Evolutionary conservation across 2,113 vertebrate genomes (phyloP).

Genomic region (Perca flavescens): DNA sequence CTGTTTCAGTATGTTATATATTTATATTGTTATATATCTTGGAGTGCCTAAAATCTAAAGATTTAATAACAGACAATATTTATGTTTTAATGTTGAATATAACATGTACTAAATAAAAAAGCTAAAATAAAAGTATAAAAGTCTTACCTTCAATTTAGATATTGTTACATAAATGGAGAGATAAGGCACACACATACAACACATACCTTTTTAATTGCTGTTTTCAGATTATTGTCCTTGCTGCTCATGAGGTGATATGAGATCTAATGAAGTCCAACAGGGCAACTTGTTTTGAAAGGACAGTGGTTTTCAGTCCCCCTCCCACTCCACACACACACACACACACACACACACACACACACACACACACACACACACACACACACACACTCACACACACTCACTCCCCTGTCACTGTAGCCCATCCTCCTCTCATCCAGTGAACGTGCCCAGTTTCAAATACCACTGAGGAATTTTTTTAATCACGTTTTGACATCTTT

Average conservation of each 20-base stretch:
- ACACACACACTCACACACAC: too few species aligned
- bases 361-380: constrained; percentile 11
- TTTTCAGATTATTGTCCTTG: constrained; percentile 34
- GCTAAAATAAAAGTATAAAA: background rate
- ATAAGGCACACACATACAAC: background rate
- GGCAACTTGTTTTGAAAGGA: constrained; percentile 73
- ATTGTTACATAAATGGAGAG: background rate
- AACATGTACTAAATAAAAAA: background rate
- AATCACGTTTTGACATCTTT: constrained; percentile 35
- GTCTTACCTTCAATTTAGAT: background rate
- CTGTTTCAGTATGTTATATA: background rate
- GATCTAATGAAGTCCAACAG: constrained; percentile 65
- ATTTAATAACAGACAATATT: background rate
- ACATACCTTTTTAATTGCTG: constrained; percentile 55
- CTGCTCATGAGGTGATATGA: constrained; percentile 42
- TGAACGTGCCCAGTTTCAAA: constrained; percentile 41
- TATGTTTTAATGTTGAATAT: background rate
- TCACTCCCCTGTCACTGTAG: constrained; percentile 12
- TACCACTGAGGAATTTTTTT: constrained; percentile 40
- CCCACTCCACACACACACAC: constrained; percentile 45
- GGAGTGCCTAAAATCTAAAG: background rate
- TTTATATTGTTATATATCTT: background rate
- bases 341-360: constrained; percentile 27
- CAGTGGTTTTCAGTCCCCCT: constrained; percentile 57
- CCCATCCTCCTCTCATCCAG: constrained; percentile 48